Conservation (phyloP, 2,888 invertebrate species). For the Meteorus colon region DNA sequence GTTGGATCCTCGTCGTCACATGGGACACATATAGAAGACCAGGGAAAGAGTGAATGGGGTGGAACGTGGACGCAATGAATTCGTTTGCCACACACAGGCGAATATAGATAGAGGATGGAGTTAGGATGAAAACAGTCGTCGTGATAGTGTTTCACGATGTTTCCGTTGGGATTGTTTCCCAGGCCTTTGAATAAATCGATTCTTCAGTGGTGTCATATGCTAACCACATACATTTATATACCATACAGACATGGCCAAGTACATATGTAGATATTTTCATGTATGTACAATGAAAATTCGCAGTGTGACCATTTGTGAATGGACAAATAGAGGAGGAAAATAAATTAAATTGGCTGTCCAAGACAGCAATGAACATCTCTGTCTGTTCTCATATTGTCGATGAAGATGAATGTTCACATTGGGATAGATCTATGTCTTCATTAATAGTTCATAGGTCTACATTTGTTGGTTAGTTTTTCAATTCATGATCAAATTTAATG, state of each 20-base stretch:
- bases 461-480: too few relatives aligned
- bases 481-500: too few relatives aligned
- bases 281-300: not conserved
- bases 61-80: conserved; percentile 23
- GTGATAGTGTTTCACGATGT: conserved; percentile 47
- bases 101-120: conserved; percentile 34
- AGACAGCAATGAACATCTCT: not conserved
- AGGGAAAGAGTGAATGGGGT: conserved; percentile 27
- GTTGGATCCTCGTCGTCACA: conserved; percentile 27
- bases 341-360: conserved; percentile 7
- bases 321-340: not conserved
- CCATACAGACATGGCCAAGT: too few relatives aligned
- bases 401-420: too few relatives aligned
- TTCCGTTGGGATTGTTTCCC: conserved; percentile 48
- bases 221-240: conserved; percentile 3
- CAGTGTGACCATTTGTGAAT: not conserved
- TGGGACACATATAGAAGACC: conserved; percentile 29
- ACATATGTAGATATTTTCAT: not conserved
- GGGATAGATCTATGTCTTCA: too few relatives aligned
- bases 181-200: conserved; percentile 52
- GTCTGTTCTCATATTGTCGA: not conserved
- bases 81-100: not conserved
- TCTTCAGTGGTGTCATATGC: conserved; percentile 33
- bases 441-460: too few relatives aligned
- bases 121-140: conserved; percentile 41